Evolutionary conservation across 2,888 invertebrate species (phyloP).

Genomic region (Aphodius sticticus): DNA sequence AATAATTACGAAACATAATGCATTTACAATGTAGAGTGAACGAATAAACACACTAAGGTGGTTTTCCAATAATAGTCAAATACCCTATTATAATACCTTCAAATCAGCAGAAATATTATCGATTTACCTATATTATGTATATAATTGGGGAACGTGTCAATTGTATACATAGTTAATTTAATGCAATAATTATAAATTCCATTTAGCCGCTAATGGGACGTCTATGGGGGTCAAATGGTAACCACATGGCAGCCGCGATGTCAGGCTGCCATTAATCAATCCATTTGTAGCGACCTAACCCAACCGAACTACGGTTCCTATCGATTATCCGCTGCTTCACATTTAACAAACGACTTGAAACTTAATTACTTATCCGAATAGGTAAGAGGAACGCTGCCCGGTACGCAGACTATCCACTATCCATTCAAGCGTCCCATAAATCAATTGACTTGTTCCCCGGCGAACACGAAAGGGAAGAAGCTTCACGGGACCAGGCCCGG

Average conservation of each 20-base stretch:
- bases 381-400: constrained; percentile 4
- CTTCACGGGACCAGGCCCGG: background rate
- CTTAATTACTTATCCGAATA: constrained; percentile 4
- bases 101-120: background rate
- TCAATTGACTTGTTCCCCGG: background rate
- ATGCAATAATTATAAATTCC: background rate
- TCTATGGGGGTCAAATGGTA: background rate
- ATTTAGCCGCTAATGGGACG: background rate
- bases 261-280: background rate
- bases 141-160: background rate
- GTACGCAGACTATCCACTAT: background rate
- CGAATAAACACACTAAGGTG: too few relatives aligned
- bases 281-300: constrained; percentile 4
- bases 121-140: background rate
- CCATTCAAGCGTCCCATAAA: background rate
- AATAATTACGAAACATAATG: too few relatives aligned
- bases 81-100: too few relatives aligned
- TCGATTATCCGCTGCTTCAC: background rate
- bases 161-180: background rate
- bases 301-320: background rate
- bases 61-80: too few relatives aligned
- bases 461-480: background rate
- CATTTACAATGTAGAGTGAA: too few relatives aligned
- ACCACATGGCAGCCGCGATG: background rate
- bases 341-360: constrained; percentile 4